These are phyloP conservation scores for Thryonomys swinderianus DNA, from an alignment of 2,113 vertebrate species.

Conservation along the genomic window DNA sequence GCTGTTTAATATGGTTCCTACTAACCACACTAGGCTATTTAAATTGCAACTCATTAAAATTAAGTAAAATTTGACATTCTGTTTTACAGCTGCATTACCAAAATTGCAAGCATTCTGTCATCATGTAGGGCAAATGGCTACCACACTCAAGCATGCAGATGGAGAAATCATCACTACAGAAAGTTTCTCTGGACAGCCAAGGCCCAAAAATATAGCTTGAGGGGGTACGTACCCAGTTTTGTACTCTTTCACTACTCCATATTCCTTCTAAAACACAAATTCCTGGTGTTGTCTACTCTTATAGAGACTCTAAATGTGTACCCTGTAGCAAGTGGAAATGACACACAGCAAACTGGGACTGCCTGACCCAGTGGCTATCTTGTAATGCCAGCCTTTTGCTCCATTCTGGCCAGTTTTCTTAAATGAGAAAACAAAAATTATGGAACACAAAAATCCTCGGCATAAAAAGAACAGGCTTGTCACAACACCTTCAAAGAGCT, in stretches of 20 bases:
- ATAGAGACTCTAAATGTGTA: neutral
- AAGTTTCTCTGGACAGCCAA: neutral
- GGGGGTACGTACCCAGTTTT: neutral
- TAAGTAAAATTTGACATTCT: neutral
- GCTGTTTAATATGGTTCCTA: neutral
- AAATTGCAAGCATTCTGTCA: neutral
- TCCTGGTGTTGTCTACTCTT: neutral
- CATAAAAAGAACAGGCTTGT: conserved; percentile 75
- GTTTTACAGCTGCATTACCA: neutral
- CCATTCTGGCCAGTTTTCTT: conserved; percentile 12
- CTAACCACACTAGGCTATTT: neutral
- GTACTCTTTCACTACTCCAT: neutral
- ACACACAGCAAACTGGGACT: neutral
- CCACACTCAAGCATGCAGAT: neutral
- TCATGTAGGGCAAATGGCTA: neutral
- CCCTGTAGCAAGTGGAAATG: neutral
- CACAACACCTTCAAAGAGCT: conserved; percentile 77
- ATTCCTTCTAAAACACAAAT: neutral
- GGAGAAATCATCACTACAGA: neutral
- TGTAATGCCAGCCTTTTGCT: neutral
- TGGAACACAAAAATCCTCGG: conserved; percentile 49
- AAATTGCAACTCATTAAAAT: neutral
- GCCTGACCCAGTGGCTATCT: neutral
- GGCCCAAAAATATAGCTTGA: neutral
- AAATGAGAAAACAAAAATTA: conserved; percentile 54